phyloP scores from a whole-genome alignment of 2,113 vertebrate genomes.

The Pelvicachromis taeniatus region DNA sequence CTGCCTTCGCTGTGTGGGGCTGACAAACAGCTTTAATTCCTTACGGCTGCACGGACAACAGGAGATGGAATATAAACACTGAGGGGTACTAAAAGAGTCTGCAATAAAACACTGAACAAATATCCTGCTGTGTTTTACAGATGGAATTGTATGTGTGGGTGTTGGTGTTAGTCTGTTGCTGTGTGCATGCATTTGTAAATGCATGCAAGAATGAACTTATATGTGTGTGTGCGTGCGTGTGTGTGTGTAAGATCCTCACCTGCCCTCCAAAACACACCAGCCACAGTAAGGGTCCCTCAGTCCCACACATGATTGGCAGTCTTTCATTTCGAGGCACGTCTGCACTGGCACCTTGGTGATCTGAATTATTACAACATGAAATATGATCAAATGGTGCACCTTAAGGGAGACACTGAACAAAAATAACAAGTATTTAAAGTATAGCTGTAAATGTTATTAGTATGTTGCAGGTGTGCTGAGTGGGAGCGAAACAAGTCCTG shows the following conservation, averaged over 20 bases:
- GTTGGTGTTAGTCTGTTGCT: constrained; percentile 11
- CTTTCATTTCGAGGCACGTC: constrained; percentile 71
- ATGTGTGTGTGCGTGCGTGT: not conserved
- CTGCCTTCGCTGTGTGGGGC: constrained; percentile 40
- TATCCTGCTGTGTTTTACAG: constrained; percentile 41
- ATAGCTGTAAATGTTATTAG: not conserved
- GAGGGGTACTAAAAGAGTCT: constrained; percentile 46
- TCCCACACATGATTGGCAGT: constrained; percentile 81
- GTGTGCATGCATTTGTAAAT: constrained; percentile 2
- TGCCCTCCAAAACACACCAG: constrained; percentile 88
- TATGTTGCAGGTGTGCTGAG: not conserved
- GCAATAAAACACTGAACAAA: constrained; percentile 55
- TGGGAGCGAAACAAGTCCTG: not conserved
- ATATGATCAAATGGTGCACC: constrained; percentile 25
- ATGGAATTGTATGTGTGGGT: constrained; percentile 32
- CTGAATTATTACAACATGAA: constrained; percentile 52
- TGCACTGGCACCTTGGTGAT: constrained; percentile 79
- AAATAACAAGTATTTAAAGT: constrained; percentile 4
- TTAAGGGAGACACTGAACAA: not conserved
- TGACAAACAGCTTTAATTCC: constrained; percentile 67
- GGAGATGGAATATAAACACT: constrained; percentile 56
- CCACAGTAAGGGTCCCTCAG: constrained; percentile 84
- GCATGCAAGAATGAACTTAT: not conserved
- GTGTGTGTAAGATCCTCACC: constrained; percentile 59
- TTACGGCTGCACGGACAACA: constrained; percentile 40